Conservation (phyloP, 2,888 invertebrate species). For the Tipula vernalis region DNA sequence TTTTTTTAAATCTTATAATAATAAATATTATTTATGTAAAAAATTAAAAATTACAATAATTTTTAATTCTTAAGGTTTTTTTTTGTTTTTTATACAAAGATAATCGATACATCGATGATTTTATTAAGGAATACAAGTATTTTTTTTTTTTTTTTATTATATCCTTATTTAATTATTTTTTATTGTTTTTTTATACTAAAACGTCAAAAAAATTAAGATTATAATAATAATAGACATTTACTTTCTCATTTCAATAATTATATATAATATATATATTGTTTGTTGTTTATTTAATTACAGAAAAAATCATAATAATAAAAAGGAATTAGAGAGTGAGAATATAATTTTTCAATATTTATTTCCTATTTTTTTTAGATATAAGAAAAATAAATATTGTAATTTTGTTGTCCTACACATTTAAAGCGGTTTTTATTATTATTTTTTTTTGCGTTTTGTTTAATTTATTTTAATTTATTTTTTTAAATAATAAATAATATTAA, state of each 20-base stretch:
- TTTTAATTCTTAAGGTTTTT: neutral
- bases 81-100: neutral
- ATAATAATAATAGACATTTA: neutral
- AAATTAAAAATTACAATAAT: neutral
- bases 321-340: neutral
- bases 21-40: neutral
- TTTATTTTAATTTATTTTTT: neutral
- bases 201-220: neutral
- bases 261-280: neutral
- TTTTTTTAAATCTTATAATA: neutral
- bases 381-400: neutral
- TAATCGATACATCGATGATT: neutral
- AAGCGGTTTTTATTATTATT: conserved; percentile 7
- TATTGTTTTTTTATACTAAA: neutral
- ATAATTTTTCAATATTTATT: neutral
- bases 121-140: neutral
- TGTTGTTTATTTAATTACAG: neutral
- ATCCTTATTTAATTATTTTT: neutral
- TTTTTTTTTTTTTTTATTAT: neutral
- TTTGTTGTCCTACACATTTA: conserved; percentile 6
- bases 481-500: neutral
- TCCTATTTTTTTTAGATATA: neutral
- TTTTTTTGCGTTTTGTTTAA: neutral
- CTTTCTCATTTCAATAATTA: neutral
- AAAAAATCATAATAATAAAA: neutral